phyloP scores from a whole-genome alignment of 2,888 invertebrate species.

The Epinotia brunnichana region DNA sequence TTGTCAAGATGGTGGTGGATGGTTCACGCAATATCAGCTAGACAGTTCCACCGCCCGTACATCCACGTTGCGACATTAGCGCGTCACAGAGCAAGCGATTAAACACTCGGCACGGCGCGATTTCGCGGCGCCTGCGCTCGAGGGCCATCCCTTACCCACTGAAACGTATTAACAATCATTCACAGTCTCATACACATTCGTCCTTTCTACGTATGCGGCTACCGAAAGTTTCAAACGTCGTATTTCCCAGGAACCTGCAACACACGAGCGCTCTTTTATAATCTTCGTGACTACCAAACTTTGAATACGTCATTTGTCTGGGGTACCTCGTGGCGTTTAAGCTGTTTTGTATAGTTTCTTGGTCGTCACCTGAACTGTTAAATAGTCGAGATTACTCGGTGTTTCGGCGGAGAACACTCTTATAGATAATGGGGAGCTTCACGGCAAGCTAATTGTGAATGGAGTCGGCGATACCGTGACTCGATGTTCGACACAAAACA shows the following conservation, averaged over 20 bases:
- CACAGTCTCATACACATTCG: conserved; percentile 2
- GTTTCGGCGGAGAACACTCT: conserved; percentile 2
- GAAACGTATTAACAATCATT: conserved; percentile 30
- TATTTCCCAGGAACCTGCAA: background rate
- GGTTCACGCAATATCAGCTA: no score
- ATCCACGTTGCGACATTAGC: conserved; percentile 54
- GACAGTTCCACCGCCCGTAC: conserved; percentile 40
- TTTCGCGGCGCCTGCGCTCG: conserved; percentile 10
- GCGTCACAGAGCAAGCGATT: conserved; percentile 72
- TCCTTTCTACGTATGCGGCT: background rate
- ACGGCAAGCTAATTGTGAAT: conserved; percentile 26
- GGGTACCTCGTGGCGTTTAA: background rate
- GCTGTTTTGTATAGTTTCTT: background rate
- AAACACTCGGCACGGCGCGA: conserved; percentile 62
- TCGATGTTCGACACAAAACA: background rate
- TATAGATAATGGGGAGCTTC: conserved; percentile 11
- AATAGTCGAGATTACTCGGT: conserved; percentile 36
- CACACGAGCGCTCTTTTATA: background rate
- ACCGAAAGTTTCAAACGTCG: background rate
- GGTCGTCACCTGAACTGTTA: conserved; percentile 38
- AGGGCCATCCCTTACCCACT: conserved; percentile 39
- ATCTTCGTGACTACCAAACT: background rate
- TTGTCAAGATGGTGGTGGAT: no score
- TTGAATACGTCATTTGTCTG: background rate
- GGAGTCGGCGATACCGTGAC: background rate